A percentile compares a stretch with the other conserved stretches of the same genome.
Evolutionary conservation across 2,113 vertebrate genomes (phyloP).

Genomic region (Lepidothrix coronata): DNA sequence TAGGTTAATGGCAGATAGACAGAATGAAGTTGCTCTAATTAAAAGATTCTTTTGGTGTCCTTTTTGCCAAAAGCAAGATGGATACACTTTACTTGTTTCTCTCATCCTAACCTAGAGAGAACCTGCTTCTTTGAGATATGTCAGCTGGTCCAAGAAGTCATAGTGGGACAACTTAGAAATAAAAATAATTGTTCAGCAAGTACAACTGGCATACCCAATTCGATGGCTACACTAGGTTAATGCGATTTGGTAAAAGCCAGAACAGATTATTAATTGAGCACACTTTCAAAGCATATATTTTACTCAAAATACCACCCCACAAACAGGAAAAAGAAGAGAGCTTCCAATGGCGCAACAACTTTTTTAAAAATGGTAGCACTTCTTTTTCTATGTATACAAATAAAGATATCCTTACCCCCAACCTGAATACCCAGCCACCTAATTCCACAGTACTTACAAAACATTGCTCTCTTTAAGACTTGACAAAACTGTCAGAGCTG

Average conservation of each 20-base stretch:
- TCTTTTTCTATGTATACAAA: not conserved
- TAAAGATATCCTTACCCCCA: not conserved
- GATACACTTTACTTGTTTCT: not conserved
- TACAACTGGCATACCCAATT: not conserved
- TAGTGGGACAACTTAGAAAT: not conserved
- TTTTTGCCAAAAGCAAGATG: not conserved
- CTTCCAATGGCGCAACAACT: not conserved
- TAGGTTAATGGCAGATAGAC: not conserved
- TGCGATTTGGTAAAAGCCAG: not conserved
- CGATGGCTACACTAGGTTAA: not conserved
- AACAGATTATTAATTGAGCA: not conserved
- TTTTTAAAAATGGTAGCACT: not conserved
- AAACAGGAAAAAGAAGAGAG: not conserved
- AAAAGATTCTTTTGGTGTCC: not conserved
- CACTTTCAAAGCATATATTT: not conserved
- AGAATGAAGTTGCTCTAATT: not conserved
- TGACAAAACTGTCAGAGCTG: not conserved
- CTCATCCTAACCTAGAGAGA: not conserved
- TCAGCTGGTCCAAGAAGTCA: not conserved
- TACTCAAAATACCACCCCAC: not conserved
- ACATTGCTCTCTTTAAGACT: not conserved
- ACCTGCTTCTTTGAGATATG: not conserved
- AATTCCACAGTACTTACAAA: not conserved
- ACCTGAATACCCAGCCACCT: accelerated
- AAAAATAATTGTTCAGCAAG: not conserved